A percentile compares a stretch with the other conserved stretches of the same genome.
Conservation (phyloP, 2,888 invertebrate species). For the Chironomus tentans region DNA sequence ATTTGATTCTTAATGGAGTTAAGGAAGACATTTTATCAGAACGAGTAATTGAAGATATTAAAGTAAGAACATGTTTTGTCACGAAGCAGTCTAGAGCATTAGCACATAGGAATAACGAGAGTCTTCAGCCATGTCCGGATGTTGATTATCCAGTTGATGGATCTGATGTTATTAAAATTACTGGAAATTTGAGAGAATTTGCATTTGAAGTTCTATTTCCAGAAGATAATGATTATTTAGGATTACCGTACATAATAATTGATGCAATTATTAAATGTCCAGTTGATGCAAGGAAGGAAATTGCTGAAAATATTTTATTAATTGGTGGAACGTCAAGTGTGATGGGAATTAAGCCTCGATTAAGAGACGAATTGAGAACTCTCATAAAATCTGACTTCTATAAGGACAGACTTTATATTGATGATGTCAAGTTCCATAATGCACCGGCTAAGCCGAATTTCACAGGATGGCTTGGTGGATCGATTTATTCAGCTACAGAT, state of each 20-base stretch:
- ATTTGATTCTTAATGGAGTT: slow-evolving; percentile 45
- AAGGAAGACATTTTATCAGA: slow-evolving; percentile 43
- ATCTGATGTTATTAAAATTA: slow-evolving; percentile 52
- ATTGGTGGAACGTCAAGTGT: slow-evolving; percentile 80
- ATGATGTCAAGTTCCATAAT: slow-evolving; percentile 68
- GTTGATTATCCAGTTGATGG: slow-evolving; percentile 60
- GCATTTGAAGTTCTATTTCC: slow-evolving; percentile 79
- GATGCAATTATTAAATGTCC: slow-evolving; percentile 74
- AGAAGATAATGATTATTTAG: slow-evolving; percentile 70
- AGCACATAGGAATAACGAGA: slow-evolving; percentile 38
- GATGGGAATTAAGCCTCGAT: slow-evolving; percentile 71
- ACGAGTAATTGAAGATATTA: slow-evolving; percentile 63
- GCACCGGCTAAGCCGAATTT: slow-evolving; percentile 74
- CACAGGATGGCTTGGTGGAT: slow-evolving; percentile 79
- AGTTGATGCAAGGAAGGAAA: slow-evolving; percentile 64
- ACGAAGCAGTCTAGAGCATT: slow-evolving; percentile 42
- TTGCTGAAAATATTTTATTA: slow-evolving; percentile 77
- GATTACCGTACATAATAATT: slow-evolving; percentile 75
- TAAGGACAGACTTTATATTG: slow-evolving; percentile 50
- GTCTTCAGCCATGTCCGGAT: slow-evolving; percentile 48
- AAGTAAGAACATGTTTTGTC: slow-evolving; percentile 42
- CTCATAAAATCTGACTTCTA: slow-evolving; percentile 56
- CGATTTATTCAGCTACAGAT: slow-evolving; percentile 69
- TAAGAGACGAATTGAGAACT: slow-evolving; percentile 64
- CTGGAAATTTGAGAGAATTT: slow-evolving; percentile 65